phyloP scores from a whole-genome alignment of 2,113 vertebrate species.

The Paraplagusia blochii region DNA sequence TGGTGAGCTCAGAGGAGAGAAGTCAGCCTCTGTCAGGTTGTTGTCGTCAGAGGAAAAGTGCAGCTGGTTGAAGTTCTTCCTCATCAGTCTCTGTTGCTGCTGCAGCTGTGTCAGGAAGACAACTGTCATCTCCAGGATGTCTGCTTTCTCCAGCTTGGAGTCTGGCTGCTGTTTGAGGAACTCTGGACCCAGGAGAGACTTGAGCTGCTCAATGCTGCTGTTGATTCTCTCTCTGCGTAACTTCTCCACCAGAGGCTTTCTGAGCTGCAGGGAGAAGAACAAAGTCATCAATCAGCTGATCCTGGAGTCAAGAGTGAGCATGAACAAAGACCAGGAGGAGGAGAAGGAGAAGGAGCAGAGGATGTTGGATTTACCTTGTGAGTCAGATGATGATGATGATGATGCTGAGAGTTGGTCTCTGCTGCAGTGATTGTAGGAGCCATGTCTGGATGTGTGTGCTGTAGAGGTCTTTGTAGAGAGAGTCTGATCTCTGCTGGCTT shows the following conservation, averaged over 20 bases:
- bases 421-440: background rate
- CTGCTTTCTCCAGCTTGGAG: slow-evolving; percentile 75
- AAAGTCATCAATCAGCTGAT: slow-evolving; percentile 31
- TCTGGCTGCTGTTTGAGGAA: slow-evolving; percentile 67
- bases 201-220: slow-evolving; percentile 31
- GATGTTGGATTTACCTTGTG: background rate
- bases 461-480: slow-evolving; percentile 1
- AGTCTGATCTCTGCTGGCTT: slow-evolving; percentile 57
- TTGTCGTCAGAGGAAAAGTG: slow-evolving; percentile 27
- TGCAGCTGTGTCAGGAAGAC: slow-evolving; percentile 49
- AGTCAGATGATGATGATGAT: slow-evolving; percentile 13
- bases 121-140: slow-evolving; percentile 59
- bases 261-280: slow-evolving; percentile 39
- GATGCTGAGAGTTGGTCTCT: background rate
- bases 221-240: slow-evolving; percentile 2
- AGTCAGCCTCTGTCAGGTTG: slow-evolving; percentile 19
- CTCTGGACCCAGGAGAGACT: slow-evolving; percentile 61
- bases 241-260: background rate
- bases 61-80: slow-evolving; percentile 36
- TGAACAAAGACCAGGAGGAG: background rate
- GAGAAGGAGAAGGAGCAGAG: background rate
- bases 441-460: background rate
- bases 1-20: slow-evolving; percentile 18
- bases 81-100: slow-evolving; percentile 34
- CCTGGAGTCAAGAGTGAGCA: background rate